A percentile compares a stretch with the other conserved stretches of the same genome.
Conservation (phyloP, 2,797 vertebrate genomes). For the Pangasius djambal region DNA sequence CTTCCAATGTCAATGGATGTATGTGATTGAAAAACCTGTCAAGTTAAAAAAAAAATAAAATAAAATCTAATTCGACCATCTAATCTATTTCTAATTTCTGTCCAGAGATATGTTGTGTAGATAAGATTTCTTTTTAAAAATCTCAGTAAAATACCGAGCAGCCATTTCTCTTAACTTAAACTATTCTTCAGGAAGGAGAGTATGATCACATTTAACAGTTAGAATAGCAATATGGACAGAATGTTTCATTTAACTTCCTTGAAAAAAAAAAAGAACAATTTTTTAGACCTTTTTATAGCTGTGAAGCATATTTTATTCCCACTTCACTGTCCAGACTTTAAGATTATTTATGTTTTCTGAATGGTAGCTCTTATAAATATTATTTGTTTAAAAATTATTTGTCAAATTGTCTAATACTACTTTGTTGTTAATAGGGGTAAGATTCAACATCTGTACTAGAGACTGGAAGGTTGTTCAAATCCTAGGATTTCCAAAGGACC, state of each 20-base stretch:
- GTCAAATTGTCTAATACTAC: neutral
- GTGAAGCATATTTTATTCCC: neutral
- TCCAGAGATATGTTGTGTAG: neutral
- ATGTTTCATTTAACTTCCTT: neutral
- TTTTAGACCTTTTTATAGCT: neutral
- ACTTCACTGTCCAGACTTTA: neutral
- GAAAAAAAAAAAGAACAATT: neutral
- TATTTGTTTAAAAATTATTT: neutral
- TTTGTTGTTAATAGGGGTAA: neutral
- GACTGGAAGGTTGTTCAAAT: neutral
- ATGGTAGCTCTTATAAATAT: neutral
- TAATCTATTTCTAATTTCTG: neutral
- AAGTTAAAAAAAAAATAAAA: neutral
- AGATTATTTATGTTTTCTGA: neutral
- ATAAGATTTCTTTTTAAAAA: neutral
- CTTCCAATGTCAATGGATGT: neutral
- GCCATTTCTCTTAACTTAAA: neutral
- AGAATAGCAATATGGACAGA: neutral
- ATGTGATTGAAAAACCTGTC: neutral
- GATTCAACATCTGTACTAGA: neutral
- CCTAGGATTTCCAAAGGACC: neutral
- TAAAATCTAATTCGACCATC: neutral
- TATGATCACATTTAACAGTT: neutral
- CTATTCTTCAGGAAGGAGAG: neutral
- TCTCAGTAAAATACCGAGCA: neutral